These are phyloP conservation scores for Ciona savignyi DNA, from an alignment of 23 tunicate genomes.

Conservation along the genomic window DNA sequence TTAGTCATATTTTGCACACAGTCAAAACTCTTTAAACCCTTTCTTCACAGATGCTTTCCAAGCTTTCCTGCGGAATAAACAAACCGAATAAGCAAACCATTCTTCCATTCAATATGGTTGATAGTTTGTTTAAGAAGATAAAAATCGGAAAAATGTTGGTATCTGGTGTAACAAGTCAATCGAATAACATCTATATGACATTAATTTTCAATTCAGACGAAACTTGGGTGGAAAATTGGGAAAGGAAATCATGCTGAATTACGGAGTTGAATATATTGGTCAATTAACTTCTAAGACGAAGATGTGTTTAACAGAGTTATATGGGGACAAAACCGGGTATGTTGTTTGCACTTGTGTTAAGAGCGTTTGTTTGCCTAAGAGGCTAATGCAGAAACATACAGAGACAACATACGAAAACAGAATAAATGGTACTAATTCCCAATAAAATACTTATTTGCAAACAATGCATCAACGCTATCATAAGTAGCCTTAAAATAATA, in stretches of 20 bases:
- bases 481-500: too few relatives aligned
- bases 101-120: slow-evolving; percentile 43
- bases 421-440: too few relatives aligned
- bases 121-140: slow-evolving; percentile 25
- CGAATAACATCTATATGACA: not conserved
- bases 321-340: slow-evolving; percentile 61
- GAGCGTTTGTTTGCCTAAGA: too few relatives aligned
- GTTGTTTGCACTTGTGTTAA: too few relatives aligned
- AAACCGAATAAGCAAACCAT: slow-evolving; percentile 89
- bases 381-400: too few relatives aligned
- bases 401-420: too few relatives aligned
- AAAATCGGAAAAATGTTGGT: slow-evolving; percentile 69
- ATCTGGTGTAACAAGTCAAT: not conserved
- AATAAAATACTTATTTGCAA: too few relatives aligned
- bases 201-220: slow-evolving; percentile 21
- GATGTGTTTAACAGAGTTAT: slow-evolving; percentile 5
- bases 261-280: slow-evolving; percentile 49
- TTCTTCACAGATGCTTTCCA: slow-evolving; percentile 67
- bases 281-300: slow-evolving; percentile 31
- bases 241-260: slow-evolving; percentile 9
- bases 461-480: too few relatives aligned
- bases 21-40: too few relatives aligned
- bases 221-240: slow-evolving; percentile 83
- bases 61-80: slow-evolving; percentile 86
- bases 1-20: too few relatives aligned